Evolutionary conservation across 2,113 vertebrate species (phyloP), one percentile per base, ranked within the genome.

Genomic region (Callipepla californica): DNA sequence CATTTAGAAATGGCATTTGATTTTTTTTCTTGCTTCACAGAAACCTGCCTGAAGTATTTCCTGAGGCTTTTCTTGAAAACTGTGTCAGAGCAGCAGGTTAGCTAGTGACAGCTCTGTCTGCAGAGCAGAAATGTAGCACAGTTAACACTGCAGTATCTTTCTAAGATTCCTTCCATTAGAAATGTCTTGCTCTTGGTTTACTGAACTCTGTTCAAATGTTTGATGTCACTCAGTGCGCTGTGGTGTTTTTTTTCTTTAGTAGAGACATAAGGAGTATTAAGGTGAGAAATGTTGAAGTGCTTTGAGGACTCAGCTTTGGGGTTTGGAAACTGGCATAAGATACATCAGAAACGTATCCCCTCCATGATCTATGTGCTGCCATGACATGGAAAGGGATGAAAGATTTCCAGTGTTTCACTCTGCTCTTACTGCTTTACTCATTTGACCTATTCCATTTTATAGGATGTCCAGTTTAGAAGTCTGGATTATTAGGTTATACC

Each of bases 31-130:
- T 84, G 82, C 48, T 93, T 78, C 21, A 0, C 21, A 44, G 61
- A 89, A 87, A 66, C 82, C 72, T 83, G 55, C 76, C 55, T 55
- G 1, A 61, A 79, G 42, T 81, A 47, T 90, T 96, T 96, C 91
- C 92, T 77, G 92, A 59, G 69, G 94, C 80, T 94, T 90, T 93
- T 91, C 81, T 93, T 82, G 59, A 87, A 93, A 96, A 87, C 83
- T 65, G 20, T 90, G 86, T 80, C 85, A 93, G 48, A 3, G 9
- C 57, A 61, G 74, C 1, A 3, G 67, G 80, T 67, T 67, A 86
- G 53, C 48, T 45, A 23, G 48, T 48, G 85, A 9, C 70, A 79
- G 44, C 68, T 86, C 17, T 66, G 48, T 66, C 75, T 74, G 1
- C 34, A 75, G 87, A 62, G 23, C 10, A 53, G 85, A 78, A 68